Evolutionary conservation across 92 coral and sea anemone genomes (phyloP), one percentile per base, ranked within the genome.

Genomic region (Bergia puertoricense): DNA sequence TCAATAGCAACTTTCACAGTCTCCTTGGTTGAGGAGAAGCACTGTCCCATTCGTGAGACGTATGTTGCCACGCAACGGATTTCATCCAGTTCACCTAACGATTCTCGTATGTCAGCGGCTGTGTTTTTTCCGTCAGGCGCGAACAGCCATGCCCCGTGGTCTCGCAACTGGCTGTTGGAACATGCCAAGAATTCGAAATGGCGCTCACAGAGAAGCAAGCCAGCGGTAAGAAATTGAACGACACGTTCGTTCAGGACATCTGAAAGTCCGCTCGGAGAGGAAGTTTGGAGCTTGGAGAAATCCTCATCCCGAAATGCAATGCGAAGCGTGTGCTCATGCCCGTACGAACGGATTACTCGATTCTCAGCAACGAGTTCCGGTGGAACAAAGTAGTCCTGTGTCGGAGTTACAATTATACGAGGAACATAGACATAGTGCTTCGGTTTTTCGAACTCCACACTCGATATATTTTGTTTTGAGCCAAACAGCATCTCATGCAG

Each of bases 21-120:
- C 80, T 96, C 96, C 73, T 95, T 96, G 15, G 99, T 95, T 4
- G 99, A 95, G 46, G 99, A 96, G 84, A 96, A 96, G 42, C 99
- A 96, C 93, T 96, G 99, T 8, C 99, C 99, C 99, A 96, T 96
- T 36, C 99, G 94, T 36, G 99, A 94, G 88, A 96, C 98, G n/a
- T 85, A 93, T 2, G 98, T 93, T 13, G 99, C 99, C 15, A 96
- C 99, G 83, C 99, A 96, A 81, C 95, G 90, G 74, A 96, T 95
- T n/a, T 81, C 67, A 46, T 93, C 92, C 79, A 96, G 86, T 68
- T 95, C 92, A 14, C 99, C 99, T 75, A 96, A 93, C 36, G 95
- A 95, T 44, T 84, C 88, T 80, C 99, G 86, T 77, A 96, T 96
- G 42, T 90, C 88, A 72, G 87, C 92, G 67, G 98, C 94, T 13